Evolutionary conservation across 2,113 vertebrate genomes (phyloP).

Genomic region (Rhizomys pruinosus): DNA sequence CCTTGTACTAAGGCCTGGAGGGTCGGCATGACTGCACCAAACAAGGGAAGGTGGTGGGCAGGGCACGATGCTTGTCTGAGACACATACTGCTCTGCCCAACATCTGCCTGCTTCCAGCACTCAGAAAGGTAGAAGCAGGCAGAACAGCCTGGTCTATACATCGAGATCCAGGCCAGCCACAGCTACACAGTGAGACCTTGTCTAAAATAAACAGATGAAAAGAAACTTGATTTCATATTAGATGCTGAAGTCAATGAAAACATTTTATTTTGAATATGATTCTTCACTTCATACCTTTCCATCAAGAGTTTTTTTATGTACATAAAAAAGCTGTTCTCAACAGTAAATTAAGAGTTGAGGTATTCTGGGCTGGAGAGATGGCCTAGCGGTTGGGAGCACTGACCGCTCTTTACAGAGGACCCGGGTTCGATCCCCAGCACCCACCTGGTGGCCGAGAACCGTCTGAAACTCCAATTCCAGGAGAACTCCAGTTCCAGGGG

Average conservation of each 20-base stretch:
- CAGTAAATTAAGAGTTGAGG: neutral
- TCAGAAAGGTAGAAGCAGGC: no score
- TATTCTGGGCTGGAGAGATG: no score
- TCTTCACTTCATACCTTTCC: neutral
- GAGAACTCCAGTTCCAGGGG: no score
- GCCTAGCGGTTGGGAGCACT: no score
- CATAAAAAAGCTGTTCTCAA: neutral
- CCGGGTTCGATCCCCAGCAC: no score
- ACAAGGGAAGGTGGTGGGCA: neutral
- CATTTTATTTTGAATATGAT: neutral
- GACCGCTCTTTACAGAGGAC: no score
- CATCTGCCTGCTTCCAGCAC: neutral
- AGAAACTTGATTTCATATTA: neutral
- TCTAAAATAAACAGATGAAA: neutral
- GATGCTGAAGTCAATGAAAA: neutral
- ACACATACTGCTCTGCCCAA: neutral
- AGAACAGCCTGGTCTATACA: no score
- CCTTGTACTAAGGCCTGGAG: neutral
- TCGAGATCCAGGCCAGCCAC: no score
- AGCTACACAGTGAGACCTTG: no score
- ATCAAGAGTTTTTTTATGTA: neutral
- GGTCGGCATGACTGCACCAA: neutral
- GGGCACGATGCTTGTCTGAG: neutral
- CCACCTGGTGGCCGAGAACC: no score
- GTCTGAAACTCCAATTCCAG: no score